Conservation (phyloP, 2,888 invertebrate genomes). For the Napeogenes sylphis region DNA sequence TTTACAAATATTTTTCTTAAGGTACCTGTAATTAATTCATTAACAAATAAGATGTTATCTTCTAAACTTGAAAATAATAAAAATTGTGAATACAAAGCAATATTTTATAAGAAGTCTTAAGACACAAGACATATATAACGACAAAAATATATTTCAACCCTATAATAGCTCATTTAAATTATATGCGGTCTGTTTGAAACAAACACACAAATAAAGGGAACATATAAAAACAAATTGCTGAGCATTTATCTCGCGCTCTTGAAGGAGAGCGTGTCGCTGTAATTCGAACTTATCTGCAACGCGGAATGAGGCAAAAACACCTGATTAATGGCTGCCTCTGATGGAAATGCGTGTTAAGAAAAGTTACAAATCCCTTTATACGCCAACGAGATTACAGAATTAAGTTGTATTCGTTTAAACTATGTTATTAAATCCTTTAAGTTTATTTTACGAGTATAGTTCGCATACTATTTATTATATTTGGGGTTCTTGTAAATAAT, state of each 20-base stretch:
- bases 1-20: no score
- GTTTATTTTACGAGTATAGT: no score
- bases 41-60: no score
- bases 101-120: no score
- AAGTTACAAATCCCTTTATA: constrained; percentile 7
- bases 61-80: no score
- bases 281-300: constrained; percentile 34
- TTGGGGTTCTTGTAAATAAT: no score
- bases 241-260: constrained; percentile 17
- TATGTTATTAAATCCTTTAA: not conserved
- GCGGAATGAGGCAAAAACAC: constrained; percentile 45
- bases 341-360: constrained; percentile 33
- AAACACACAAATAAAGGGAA: constrained; percentile 15
- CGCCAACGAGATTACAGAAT: constrained; percentile 6
- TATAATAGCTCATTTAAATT: not conserved
- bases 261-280: constrained; percentile 32
- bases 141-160: no score
- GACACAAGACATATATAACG: no score
- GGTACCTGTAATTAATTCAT: no score
- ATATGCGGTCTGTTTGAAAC: not conserved
- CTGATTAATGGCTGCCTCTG: constrained; percentile 50
- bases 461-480: no score
- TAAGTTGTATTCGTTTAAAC: not conserved
- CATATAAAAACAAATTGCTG: constrained; percentile 29
- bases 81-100: no score